Percentiles rank a stretch among this genome's conserved stretches.
Evolutionary conservation across 2,888 invertebrate genomes (phyloP).

Genomic region (Oscheius onirici): DNA sequence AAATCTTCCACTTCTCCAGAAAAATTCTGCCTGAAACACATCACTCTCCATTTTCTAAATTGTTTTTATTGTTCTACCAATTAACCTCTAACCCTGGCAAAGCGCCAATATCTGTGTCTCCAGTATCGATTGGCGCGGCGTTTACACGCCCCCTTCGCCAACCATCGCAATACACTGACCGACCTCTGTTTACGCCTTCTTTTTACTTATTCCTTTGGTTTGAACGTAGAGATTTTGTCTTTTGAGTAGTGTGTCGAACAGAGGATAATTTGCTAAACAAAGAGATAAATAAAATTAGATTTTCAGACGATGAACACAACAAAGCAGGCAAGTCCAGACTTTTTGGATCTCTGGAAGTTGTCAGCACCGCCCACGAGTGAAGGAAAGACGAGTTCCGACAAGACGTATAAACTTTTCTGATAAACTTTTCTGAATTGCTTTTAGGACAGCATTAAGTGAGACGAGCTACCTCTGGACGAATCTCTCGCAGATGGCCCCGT

Average conservation of each 20-base stretch:
- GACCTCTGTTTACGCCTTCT: conserved; percentile 31
- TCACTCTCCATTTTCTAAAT: no score
- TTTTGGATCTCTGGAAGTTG: conserved; percentile 42
- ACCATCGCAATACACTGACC: background rate
- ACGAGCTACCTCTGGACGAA: conserved; percentile 39
- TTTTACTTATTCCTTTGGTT: conserved; percentile 17
- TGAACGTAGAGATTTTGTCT: background rate
- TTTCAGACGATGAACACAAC: background rate
- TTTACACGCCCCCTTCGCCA: conserved; percentile 8
- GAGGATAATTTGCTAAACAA: no score
- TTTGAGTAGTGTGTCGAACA: no score
- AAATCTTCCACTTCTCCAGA: no score
- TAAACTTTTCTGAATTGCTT: conserved; percentile 13
- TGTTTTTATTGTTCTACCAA: no score
- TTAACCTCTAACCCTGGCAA: no score
- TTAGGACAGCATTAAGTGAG: conserved; percentile 24
- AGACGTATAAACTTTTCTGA: no score
- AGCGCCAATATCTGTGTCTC: no score
- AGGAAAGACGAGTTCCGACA: background rate
- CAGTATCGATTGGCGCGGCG: background rate
- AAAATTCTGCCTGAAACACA: no score
- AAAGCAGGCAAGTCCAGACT: conserved; percentile 31
- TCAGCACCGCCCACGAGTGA: conserved; percentile 31
- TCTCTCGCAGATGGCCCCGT: conserved; percentile 41
- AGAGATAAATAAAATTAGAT: background rate